Percentiles rank a stretch among this genome's conserved stretches.
Conservation (phyloP, 2,888 invertebrate species). For the Aphodius sticticus region DNA sequence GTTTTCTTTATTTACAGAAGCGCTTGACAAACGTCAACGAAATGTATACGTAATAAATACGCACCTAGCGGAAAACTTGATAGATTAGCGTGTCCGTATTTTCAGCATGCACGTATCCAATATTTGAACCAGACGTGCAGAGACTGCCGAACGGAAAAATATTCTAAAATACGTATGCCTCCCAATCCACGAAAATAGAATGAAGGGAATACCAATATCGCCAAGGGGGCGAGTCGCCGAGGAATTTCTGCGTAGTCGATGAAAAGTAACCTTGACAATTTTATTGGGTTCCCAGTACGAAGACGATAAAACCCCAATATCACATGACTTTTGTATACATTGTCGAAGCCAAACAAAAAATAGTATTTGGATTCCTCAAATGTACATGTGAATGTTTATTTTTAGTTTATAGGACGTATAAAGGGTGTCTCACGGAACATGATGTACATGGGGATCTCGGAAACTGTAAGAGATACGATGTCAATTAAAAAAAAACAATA, state of each 20-base stretch:
- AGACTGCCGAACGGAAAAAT: conserved; percentile 19
- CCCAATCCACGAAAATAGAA: conserved; percentile 21
- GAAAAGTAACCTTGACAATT: not conserved
- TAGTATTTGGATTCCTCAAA: no score
- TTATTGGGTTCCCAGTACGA: not conserved
- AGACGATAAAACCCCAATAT: not conserved
- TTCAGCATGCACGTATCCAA: conserved; percentile 24
- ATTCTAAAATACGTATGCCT: conserved; percentile 25
- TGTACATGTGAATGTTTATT: not conserved
- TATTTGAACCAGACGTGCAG: conserved; percentile 18
- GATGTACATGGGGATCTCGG: no score
- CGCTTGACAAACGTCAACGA: not conserved
- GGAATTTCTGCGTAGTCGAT: conserved; percentile 4
- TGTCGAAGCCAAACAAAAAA: not conserved
- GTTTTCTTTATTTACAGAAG: not conserved
- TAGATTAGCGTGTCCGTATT: conserved; percentile 15
- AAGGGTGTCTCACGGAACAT: no score
- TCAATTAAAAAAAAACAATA: no score
- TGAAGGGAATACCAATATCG: conserved; percentile 15
- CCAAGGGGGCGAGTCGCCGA: not conserved
- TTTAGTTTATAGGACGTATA: not conserved
- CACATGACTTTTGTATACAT: not conserved
- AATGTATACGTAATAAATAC: not conserved
- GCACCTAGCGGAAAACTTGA: conserved; percentile 13
- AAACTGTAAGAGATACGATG: no score